Evolutionary conservation across 1,140 invertebrate genomes (phyloP), one percentile per base, ranked within the genome.

Genomic region (Dolichoris vasculosae): DNA sequence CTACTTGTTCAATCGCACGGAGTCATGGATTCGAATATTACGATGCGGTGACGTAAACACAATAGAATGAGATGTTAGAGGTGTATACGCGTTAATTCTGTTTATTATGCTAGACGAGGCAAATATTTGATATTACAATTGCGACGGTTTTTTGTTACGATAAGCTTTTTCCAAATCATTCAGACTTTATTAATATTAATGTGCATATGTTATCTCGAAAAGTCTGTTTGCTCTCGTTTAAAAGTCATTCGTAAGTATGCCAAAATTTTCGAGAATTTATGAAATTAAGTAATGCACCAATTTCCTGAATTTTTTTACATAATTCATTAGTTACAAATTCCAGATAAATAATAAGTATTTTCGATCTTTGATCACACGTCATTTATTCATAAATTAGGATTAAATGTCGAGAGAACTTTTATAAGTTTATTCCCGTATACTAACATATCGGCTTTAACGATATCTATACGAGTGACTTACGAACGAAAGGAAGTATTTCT

Each of bases 1-100:
- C 0, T 38, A 73, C 55, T 59, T 59, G 51, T 55, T 4, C 20
- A 26, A 59, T 59, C 23, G 55, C 55, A 59, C 13, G 6, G 20
- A 59, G 3, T 26, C 55, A 4, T 2, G 3, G 3, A 20, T 75
- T 46, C 40, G 30, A 76, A 51, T 43, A 26, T 76, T 76, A 76
- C 73, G 43, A 20, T 51, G n/a, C 46, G 15, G 26, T 51, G 43
- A 32, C 40, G 46, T 59, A 59, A 59, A 59, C 6, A 26, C 26
- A 46, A 43, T n/a, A 48, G 43, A 76, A 51, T 15, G 73, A 51
- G 30, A 76, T 6, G 46, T 11, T 26, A 59, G 26, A 59, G 46
- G 73, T 32, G 11, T 30, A 51, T 51, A 46, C 30, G 32, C 32
- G 73, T 51, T 78, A 78, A 78, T 78, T 78, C 76, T 38, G 55